Conservation (phyloP, 2,888 invertebrate genomes). For the Melanophora roralis region DNA sequence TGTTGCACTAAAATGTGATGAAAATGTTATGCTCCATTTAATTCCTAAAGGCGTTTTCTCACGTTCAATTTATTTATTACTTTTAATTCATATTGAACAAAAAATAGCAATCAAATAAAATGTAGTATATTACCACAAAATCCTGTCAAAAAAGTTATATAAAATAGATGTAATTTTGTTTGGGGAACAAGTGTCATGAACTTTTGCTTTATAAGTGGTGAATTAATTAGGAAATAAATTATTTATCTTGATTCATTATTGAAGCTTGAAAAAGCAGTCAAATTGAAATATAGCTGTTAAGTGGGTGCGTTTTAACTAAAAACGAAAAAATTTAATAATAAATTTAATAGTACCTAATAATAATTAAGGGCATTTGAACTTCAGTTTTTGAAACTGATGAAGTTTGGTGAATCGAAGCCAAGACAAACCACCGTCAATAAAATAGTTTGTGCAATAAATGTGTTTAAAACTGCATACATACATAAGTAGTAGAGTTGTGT, state of each 20-base stretch:
- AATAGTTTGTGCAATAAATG: no score
- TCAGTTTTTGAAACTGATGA: no score
- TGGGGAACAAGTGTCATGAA: conserved; percentile 43
- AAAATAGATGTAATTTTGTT: conserved; percentile 12
- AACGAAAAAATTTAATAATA: no score
- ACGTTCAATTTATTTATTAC: conserved; percentile 63
- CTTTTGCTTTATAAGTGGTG: conserved; percentile 20
- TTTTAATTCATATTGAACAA: conserved; percentile 30
- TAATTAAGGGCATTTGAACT: no score
- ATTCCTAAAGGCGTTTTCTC: conserved; percentile 64
- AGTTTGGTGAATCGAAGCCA: no score
- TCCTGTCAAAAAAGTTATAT: background rate
- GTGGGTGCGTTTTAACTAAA: background rate
- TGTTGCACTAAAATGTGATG: conserved; percentile 50
- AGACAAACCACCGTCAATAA: no score
- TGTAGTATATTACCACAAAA: no score
- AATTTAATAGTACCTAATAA: no score
- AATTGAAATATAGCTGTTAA: background rate
- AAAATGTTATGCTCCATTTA: conserved; percentile 58
- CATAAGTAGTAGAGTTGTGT: no score
- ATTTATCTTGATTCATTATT: conserved; percentile 1
- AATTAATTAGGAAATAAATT: conserved; percentile 41
- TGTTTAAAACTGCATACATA: no score
- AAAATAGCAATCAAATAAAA: no score
- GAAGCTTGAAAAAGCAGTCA: background rate